Evolutionary conservation across 1,140 invertebrate species (phyloP).

Genomic region (Pogonus chalceus): DNA sequence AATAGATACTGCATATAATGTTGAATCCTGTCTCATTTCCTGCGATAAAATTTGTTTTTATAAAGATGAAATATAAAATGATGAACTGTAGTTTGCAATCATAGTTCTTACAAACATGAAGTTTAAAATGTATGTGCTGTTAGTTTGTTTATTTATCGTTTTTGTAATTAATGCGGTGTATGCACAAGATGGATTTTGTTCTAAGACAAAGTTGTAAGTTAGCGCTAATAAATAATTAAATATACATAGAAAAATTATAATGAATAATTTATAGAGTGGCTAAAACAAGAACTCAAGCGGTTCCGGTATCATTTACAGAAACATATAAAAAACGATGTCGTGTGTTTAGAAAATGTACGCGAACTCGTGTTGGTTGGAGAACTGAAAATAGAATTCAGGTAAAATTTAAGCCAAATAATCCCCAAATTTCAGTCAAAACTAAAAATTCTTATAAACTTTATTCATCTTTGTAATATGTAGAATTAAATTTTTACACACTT

Average conservation of each 20-base stretch:
- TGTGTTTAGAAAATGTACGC: background rate
- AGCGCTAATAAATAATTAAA: background rate
- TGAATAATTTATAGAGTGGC: background rate
- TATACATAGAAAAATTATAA: background rate
- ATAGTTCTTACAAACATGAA: background rate
- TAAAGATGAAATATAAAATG: too few relatives aligned
- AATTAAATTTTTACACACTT: too few relatives aligned
- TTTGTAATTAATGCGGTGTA: background rate
- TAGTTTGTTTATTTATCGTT: background rate
- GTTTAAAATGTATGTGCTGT: background rate
- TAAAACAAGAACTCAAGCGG: background rate
- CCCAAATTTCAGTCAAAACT: too few relatives aligned
- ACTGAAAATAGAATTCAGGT: background rate
- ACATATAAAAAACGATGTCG: background rate
- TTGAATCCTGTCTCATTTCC: background rate
- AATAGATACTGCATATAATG: background rate
- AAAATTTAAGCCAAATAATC: too few relatives aligned
- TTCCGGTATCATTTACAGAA: background rate
- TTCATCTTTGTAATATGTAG: too few relatives aligned
- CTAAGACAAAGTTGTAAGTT: background rate
- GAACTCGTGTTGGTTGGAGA: background rate
- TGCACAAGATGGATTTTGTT: background rate
- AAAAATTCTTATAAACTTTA: too few relatives aligned
- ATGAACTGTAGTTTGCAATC: background rate
- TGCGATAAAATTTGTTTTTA: background rate